Percentiles rank a stretch among this genome's conserved stretches.
These are phyloP conservation scores for Phaethornis superciliosus DNA, from an alignment of 2,113 vertebrate genomes.

Conservation along the genomic window DNA sequence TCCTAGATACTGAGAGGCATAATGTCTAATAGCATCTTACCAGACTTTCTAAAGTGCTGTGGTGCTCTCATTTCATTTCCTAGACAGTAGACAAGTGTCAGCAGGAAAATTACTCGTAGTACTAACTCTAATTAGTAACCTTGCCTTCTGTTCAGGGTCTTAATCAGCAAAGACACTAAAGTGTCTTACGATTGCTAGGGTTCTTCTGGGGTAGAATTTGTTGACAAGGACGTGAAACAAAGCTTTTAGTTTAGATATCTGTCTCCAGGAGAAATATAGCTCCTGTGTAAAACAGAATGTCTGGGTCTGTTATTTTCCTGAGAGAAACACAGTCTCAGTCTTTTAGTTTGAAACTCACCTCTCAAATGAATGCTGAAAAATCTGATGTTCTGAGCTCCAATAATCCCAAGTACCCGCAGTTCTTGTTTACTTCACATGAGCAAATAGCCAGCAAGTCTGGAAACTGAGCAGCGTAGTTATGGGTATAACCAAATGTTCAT, in stretches of 20 bases:
- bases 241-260: background rate
- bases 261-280: background rate
- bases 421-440: background rate
- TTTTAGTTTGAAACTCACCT: background rate
- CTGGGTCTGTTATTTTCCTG: background rate
- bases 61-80: background rate
- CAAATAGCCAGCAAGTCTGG: background rate
- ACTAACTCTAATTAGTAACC: background rate
- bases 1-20: background rate
- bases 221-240: background rate
- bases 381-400: background rate
- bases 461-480: background rate
- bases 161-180: slow-evolving; percentile 18
- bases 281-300: background rate
- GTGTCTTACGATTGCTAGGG: slow-evolving; percentile 13
- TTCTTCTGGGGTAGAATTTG: background rate
- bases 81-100: background rate
- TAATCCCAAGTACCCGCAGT: background rate
- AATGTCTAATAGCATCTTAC: background rate
- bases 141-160: slow-evolving; percentile 24
- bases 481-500: background rate
- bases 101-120: background rate
- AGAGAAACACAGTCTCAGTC: background rate
- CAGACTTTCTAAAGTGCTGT: background rate
- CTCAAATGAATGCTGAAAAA: background rate